Base-by-base conservation (phyloP, 2,113 vertebrate species). In the Clarias macrocephalus region DNA sequence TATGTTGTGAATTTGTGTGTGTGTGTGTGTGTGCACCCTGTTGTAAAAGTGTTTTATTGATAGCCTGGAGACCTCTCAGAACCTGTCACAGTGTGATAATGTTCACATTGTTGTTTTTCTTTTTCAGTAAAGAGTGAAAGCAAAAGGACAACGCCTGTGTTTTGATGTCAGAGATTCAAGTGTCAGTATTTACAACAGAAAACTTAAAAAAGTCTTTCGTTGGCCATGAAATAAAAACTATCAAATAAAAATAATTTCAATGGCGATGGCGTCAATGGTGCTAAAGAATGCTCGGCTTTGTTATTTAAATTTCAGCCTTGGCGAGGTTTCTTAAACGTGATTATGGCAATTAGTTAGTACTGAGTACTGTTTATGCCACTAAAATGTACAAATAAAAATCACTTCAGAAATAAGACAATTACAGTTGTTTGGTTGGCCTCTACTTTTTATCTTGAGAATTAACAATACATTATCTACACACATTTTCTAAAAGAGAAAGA, bases 1-100 rank as follows among this genome's bases (percentile, higher is more conserved):
- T 82, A 28, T 42, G 28, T 84, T 84, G 42, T 76, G 57, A 70
- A 52, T 83, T 52, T 79, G 89, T 92, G 91, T 91, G 91, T 89
- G 70, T 85, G 90, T 91, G 91, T 91, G 91, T 82, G 85, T 92
- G 90, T 57, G 30, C 93, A 94, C 94, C 95, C 94, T 95, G 95
- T 94, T 93, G 91, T 82, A 88, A 89, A 88, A 91, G 87, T 87
- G 91, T 60, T 59, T 90, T 84, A 93, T 90, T 92, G 89, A 90
- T 85, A 73, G 66, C 90, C 91, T 93, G 91, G 91, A 94, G 93
- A 93, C 86, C 80, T 91, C 88, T 15, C 89, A 91, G 16, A 88
- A 76, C 65, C 80, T 91, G 88, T 90, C 88, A 90, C 48, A 88
- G 82, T 88, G 84, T 70, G 48, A 28, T 84, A 37, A 84, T 68